A percentile compares a stretch with the other conserved stretches of the same genome.
These are phyloP conservation scores for Nettapus auritus DNA, from an alignment of 2,113 vertebrate genomes.

Conservation along the genomic window DNA sequence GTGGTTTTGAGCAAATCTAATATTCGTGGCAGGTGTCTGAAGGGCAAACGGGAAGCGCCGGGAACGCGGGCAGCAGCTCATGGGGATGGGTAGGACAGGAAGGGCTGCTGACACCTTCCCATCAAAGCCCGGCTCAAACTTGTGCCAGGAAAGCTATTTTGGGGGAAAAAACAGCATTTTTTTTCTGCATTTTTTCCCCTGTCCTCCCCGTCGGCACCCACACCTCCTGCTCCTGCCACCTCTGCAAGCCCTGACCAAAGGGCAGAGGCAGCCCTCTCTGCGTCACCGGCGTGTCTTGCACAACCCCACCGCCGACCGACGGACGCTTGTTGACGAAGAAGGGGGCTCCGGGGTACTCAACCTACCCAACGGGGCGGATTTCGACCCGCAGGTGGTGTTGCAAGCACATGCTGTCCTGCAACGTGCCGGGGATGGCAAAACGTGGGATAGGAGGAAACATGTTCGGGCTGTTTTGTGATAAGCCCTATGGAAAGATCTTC, in stretches of 20 bases:
- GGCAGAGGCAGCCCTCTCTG: not conserved
- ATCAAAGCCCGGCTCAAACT: not conserved
- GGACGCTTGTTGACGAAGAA: not conserved
- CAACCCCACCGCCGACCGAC: not conserved
- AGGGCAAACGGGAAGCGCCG: not conserved
- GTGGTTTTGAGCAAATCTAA: not conserved
- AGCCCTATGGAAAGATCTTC: not conserved
- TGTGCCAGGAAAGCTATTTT: not conserved
- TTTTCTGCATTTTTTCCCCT: not conserved
- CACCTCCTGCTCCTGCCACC: not conserved
- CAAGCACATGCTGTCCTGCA: not conserved
- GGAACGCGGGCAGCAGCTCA: not conserved
- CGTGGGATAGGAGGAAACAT: not conserved
- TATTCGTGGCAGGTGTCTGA: not conserved
- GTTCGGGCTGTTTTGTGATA: not conserved
- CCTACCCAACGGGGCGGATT: not conserved
- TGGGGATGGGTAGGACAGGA: not conserved
- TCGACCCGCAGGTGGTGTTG: not conserved
- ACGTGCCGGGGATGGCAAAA: not conserved
- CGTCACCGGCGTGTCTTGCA: not conserved
- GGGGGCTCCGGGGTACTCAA: not conserved
- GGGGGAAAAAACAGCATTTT: not conserved
- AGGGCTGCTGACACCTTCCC: not conserved
- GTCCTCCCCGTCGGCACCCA: not conserved
- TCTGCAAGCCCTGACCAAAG: conserved; percentile 1